phyloP scores from a whole-genome alignment of 2,113 vertebrate genomes.

The Misgurnus anguillicaudatus region DNA sequence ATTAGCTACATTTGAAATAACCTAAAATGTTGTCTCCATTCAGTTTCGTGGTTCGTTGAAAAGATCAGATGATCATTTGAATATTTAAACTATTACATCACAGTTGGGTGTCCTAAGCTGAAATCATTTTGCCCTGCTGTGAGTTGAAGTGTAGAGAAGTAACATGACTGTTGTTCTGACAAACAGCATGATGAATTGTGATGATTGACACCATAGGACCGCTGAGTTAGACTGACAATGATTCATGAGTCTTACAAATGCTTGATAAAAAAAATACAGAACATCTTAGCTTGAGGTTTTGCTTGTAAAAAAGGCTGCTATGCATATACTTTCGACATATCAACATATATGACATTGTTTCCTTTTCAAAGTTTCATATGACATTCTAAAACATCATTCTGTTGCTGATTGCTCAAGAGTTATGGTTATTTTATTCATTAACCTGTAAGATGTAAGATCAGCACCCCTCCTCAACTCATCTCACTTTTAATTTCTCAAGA shows the following conservation, averaged over 20 bases:
- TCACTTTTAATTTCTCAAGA: too few species aligned
- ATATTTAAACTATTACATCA: neutral
- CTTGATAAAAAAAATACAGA: neutral
- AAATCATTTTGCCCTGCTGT: neutral
- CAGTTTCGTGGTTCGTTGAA: neutral
- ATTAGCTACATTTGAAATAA: too few species aligned
- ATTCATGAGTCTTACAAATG: neutral
- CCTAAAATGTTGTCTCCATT: too few species aligned
- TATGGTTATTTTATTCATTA: too few species aligned
- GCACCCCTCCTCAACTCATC: too few species aligned
- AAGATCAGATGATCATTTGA: neutral
- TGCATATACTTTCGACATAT: too few species aligned
- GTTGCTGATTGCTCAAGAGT: too few species aligned
- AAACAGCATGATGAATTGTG: neutral
- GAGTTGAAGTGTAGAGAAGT: neutral
- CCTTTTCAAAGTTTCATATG: too few species aligned
- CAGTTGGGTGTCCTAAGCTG: neutral
- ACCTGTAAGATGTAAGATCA: too few species aligned
- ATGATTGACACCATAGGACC: neutral
- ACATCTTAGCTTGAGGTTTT: neutral
- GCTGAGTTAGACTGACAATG: conserved; percentile 12
- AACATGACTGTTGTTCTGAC: neutral
- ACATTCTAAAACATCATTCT: too few species aligned
- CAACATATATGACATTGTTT: too few species aligned
- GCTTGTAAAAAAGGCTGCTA: neutral